These are phyloP conservation scores for Amphipyra berbera DNA, from an alignment of 2,888 invertebrate genomes.

Conservation along the genomic window DNA sequence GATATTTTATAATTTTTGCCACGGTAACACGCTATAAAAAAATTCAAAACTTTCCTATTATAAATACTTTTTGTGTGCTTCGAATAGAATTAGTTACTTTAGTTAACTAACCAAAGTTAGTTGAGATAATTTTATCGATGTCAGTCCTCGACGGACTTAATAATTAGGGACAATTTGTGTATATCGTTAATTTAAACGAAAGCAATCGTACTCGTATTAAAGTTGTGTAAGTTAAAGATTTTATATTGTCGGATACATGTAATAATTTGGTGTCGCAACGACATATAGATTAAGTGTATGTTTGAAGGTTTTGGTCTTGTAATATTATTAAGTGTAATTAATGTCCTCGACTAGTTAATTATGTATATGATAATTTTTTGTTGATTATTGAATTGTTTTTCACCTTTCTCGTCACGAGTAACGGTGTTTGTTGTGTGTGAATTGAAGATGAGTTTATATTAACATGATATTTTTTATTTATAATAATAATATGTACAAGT, in stretches of 20 bases:
- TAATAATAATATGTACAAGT: too few species aligned
- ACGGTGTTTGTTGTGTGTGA: slow-evolving; percentile 74
- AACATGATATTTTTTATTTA: neutral
- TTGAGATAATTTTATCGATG: slow-evolving; percentile 43
- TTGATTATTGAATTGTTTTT: slow-evolving; percentile 80
- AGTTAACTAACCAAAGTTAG: slow-evolving; percentile 52
- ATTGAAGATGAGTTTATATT: slow-evolving; percentile 57
- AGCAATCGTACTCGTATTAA: slow-evolving; percentile 60
- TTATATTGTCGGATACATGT: slow-evolving; percentile 53
- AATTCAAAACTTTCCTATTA: slow-evolving; percentile 26
- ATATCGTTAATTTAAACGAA: slow-evolving; percentile 58
- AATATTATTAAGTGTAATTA: slow-evolving; percentile 71
- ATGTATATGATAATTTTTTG: slow-evolving; percentile 71
- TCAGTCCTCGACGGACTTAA: slow-evolving; percentile 31
- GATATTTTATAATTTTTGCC: slow-evolving; percentile 30
- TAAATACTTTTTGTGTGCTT: slow-evolving; percentile 46
- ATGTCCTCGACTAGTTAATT: slow-evolving; percentile 79
- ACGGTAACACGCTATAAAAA: slow-evolving; percentile 37
- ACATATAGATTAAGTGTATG: slow-evolving; percentile 72
- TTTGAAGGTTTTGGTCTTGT: slow-evolving; percentile 66
- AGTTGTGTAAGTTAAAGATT: slow-evolving; percentile 53
- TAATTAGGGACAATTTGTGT: slow-evolving; percentile 41
- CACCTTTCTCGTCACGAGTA: slow-evolving; percentile 87
- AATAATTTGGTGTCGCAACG: slow-evolving; percentile 65
- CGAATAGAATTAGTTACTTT: slow-evolving; percentile 42